A percentile compares a stretch with the other conserved stretches of the same genome.
Evolutionary conservation across 2,113 vertebrate genomes (phyloP).

Genomic region (Phocoena phocoena): DNA sequence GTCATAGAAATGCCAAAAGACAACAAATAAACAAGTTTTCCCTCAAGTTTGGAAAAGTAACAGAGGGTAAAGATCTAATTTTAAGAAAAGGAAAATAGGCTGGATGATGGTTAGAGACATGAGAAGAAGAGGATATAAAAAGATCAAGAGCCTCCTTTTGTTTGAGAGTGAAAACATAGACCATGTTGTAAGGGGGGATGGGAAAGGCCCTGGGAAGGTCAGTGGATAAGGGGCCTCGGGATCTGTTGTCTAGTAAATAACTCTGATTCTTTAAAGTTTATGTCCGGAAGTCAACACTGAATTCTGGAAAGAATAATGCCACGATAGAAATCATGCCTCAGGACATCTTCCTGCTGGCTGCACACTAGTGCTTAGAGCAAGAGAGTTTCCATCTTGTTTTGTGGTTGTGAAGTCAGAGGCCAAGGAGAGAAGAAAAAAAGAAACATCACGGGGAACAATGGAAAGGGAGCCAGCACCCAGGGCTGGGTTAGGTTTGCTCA

Average conservation of each 20-base stretch:
- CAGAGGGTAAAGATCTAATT: background rate
- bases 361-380: background rate
- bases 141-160: background rate
- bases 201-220: background rate
- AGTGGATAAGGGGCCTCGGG: background rate
- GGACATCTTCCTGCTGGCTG: background rate
- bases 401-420: background rate
- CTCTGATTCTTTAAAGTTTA: background rate
- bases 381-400: background rate
- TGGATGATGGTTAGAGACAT: background rate
- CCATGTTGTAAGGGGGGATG: background rate
- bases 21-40: slow-evolving; percentile 6
- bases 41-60: background rate
- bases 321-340: background rate
- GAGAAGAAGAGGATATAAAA: background rate
- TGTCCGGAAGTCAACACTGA: background rate
- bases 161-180: background rate
- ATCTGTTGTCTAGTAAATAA: background rate
- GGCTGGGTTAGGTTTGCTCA: background rate
- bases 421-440: background rate
- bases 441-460: background rate
- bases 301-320: background rate
- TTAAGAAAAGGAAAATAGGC: background rate
- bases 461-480: background rate
- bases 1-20: background rate